Conservation (phyloP, 2,113 vertebrate genomes). For the Pomatostomus ruficeps region DNA sequence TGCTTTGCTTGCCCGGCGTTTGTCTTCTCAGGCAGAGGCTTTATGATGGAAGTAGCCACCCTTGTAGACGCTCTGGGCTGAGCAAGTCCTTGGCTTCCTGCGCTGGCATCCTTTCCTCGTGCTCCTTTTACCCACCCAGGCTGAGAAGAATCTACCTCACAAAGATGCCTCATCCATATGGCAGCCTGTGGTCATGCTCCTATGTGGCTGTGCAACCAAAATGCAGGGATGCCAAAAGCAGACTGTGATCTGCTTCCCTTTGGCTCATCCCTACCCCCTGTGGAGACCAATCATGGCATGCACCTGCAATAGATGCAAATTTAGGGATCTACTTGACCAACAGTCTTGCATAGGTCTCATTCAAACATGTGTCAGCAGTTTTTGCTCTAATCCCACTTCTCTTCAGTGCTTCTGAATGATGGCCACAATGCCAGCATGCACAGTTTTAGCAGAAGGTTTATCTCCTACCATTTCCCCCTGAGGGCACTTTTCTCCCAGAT, state of each 20-base stretch:
- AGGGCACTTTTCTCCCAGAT: background rate
- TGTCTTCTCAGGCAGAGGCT: background rate
- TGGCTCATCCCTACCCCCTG: background rate
- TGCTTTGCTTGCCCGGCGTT: background rate
- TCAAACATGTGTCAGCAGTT: background rate
- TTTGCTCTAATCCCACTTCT: background rate
- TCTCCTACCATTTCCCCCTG: background rate
- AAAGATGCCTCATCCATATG: background rate
- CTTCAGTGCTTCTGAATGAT: background rate
- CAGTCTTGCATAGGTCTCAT: background rate
- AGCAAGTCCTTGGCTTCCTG: background rate
- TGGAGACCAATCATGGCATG: background rate
- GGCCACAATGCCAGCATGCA: background rate
- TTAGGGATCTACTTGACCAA: background rate
- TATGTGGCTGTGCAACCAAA: background rate
- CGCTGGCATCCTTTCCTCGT: background rate
- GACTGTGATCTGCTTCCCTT: background rate
- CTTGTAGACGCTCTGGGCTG: background rate
- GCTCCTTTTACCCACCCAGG: background rate
- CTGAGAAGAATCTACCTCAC: background rate
- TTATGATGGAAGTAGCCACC: background rate
- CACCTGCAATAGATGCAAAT: constrained; percentile 1
- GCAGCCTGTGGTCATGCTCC: background rate
- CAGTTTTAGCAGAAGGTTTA: constrained; percentile 1
- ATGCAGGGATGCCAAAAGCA: background rate